Percentiles rank a stretch among this genome's conserved stretches.
These are phyloP conservation scores for Chlorodrepanis virens DNA, from an alignment of 2,113 vertebrate genomes.

Conservation along the genomic window DNA sequence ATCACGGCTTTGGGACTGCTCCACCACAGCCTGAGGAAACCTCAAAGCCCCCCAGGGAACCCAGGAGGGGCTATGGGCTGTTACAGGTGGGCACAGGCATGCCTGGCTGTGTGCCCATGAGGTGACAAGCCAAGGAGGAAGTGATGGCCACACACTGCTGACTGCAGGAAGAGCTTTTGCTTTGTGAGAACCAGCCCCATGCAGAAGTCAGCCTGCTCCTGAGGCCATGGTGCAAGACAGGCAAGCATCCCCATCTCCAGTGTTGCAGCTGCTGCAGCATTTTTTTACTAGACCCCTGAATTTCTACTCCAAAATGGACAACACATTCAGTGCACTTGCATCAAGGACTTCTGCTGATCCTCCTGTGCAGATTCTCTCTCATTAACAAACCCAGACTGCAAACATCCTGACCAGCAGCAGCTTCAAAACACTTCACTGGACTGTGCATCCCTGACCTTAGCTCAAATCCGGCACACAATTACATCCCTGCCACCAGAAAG, in stretches of 20 bases:
- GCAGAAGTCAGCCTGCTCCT: accelerated
- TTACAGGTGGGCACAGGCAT: accelerated
- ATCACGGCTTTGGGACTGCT: neutral
- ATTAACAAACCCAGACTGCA: neutral
- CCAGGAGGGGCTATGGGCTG: neutral
- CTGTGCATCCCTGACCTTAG: neutral
- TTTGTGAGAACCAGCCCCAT: accelerated
- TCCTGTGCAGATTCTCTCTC: neutral
- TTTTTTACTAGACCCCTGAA: neutral
- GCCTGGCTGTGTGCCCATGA: accelerated
- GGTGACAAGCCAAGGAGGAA: accelerated
- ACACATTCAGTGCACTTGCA: neutral
- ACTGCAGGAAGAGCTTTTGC: neutral
- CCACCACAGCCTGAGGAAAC: accelerated
- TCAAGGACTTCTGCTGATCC: accelerated
- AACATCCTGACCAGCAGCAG: neutral
- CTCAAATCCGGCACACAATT: accelerated
- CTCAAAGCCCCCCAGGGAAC: neutral
- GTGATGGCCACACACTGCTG: accelerated
- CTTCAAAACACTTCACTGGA: neutral
- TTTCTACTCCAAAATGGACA: neutral
- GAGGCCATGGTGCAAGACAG: neutral
- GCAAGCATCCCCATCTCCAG: accelerated
- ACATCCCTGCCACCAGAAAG: neutral
- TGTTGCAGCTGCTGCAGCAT: accelerated